A percentile compares a stretch with the other conserved stretches of the same genome.
These are phyloP conservation scores for Phrynocephalus versicolor DNA, from an alignment of 2,113 vertebrate genomes.

Conservation along the genomic window DNA sequence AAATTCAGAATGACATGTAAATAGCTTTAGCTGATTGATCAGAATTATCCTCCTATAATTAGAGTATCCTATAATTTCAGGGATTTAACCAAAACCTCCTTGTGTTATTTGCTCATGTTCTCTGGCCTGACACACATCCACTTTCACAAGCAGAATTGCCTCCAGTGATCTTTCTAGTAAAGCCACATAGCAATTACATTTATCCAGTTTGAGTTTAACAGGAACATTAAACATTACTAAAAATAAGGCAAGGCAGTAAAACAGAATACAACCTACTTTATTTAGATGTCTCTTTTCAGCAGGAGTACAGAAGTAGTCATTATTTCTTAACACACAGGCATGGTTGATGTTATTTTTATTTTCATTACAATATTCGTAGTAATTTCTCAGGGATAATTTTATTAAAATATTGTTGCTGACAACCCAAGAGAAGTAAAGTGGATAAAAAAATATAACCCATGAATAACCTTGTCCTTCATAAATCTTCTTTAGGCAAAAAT, in stretches of 20 bases:
- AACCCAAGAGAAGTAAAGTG: background rate
- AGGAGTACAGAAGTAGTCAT: no score
- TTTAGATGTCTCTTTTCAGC: background rate
- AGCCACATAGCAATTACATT: background rate
- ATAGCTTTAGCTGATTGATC: background rate
- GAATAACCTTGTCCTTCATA: background rate
- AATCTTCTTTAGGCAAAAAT: background rate
- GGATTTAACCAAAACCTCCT: slow-evolving; percentile 44
- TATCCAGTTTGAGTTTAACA: slow-evolving; percentile 15
- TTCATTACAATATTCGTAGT: no score
- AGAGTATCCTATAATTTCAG: background rate
- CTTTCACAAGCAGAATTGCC: slow-evolving; percentile 6
- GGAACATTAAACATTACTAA: slow-evolving; percentile 1
- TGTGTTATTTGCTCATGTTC: slow-evolving; percentile 3
- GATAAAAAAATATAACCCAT: background rate
- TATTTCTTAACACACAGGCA: no score
- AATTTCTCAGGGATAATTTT: no score
- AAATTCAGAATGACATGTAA: background rate
- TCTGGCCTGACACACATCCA: slow-evolving; percentile 4
- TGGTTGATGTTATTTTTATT: no score
- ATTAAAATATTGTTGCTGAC: no score
- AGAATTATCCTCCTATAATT: background rate
- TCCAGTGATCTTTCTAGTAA: background rate
- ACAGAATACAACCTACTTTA: background rate
- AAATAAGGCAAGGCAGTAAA: background rate